Conservation (phyloP, 2,113 vertebrate genomes). For the Typhlomys cinereus region DNA sequence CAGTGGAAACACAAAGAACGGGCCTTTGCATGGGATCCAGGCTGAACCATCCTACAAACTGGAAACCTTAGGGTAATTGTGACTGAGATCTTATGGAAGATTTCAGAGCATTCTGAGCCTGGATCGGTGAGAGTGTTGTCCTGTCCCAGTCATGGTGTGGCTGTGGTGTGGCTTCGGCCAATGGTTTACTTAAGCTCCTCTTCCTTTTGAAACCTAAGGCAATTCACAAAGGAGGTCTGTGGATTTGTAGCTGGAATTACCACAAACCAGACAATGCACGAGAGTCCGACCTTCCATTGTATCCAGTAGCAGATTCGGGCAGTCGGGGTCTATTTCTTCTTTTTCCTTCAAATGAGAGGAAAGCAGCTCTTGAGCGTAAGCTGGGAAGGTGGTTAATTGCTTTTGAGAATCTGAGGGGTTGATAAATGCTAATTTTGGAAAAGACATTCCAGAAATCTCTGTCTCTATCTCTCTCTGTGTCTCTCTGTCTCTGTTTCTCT, state of each 20-base stretch:
- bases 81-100: slow-evolving; percentile 78
- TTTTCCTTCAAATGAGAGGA: slow-evolving; percentile 22
- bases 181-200: slow-evolving; percentile 63
- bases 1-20: slow-evolving; percentile 83
- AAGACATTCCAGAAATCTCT: neutral
- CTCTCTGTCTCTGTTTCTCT: too few species aligned
- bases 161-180: slow-evolving; percentile 78
- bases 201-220: slow-evolving; percentile 84
- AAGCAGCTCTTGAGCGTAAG: slow-evolving; percentile 66
- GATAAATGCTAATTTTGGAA: slow-evolving; percentile 65
- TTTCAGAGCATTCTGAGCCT: slow-evolving; percentile 79
- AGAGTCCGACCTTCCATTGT: slow-evolving; percentile 63
- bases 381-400: slow-evolving; percentile 55
- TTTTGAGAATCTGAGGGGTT: neutral
- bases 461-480: too few species aligned
- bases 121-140: slow-evolving; percentile 82
- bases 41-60: slow-evolving; percentile 71
- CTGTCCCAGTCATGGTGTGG: slow-evolving; percentile 78
- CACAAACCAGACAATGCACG: slow-evolving; percentile 61
- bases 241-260: slow-evolving; percentile 81
- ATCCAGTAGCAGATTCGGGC: neutral
- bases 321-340: neutral
- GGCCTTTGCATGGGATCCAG: slow-evolving; percentile 69
- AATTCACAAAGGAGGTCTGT: slow-evolving; percentile 80
- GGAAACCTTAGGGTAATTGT: slow-evolving; percentile 77